Conservation (phyloP, 2,888 invertebrate species). For the Drosophila aldrichi region DNA sequence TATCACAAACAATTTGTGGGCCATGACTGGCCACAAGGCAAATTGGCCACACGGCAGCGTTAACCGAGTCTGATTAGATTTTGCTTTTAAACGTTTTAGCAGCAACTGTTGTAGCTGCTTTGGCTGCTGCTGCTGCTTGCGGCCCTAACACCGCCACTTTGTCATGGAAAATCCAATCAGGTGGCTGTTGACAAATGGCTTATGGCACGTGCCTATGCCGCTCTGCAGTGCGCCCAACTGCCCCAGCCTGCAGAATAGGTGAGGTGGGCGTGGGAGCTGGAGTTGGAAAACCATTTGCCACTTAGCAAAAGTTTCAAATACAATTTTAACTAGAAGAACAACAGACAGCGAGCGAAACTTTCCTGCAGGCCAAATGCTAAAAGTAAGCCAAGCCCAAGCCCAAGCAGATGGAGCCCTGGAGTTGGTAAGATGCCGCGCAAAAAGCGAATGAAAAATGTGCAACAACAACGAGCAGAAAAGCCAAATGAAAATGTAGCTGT, state of each 20-base stretch:
- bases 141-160: conserved; percentile 44
- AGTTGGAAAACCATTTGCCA: conserved; percentile 59
- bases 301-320: conserved; percentile 70
- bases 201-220: conserved; percentile 69
- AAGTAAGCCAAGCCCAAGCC: neutral
- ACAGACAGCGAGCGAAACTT: conserved; percentile 43
- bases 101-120: conserved; percentile 1
- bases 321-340: conserved; percentile 57
- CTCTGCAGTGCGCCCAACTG: conserved; percentile 5
- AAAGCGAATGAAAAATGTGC: conserved; percentile 37
- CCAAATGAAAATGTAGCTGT: conserved; percentile 9
- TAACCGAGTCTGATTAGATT: conserved; percentile 68
- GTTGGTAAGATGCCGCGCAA: conserved; percentile 12
- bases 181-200: conserved; percentile 71
- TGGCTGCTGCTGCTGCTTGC: conserved; percentile 8
- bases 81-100: conserved; percentile 61
- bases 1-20: conserved; percentile 22
- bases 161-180: conserved; percentile 68
- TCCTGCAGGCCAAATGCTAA: conserved; percentile 43
- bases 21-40: conserved; percentile 29
- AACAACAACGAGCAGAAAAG: neutral
- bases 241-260: conserved; percentile 32
- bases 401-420: neutral
- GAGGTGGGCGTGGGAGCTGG: neutral
- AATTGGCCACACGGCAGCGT: conserved; percentile 52